These are phyloP conservation scores for Tricholaema leucomelas DNA, from an alignment of 2,113 vertebrate species.

Conservation along the genomic window DNA sequence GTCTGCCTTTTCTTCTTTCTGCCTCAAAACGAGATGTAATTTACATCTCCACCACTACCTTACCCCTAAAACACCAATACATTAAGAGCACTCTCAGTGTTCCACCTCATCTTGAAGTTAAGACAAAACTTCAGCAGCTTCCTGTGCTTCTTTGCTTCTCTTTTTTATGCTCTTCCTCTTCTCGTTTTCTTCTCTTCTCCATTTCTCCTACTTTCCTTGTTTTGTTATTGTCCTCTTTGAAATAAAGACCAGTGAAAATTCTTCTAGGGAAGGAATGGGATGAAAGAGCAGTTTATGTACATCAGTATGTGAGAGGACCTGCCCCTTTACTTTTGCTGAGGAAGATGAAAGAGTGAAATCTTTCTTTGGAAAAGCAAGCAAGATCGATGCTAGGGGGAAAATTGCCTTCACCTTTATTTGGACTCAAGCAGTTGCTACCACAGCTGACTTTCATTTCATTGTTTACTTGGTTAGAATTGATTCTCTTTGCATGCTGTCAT, in stretches of 20 bases:
- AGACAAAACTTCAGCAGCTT: no score
- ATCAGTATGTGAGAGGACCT: rapidly evolving
- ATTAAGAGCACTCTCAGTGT: not conserved
- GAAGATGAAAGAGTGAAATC: not conserved
- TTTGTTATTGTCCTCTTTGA: not conserved
- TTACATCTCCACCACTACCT: not conserved
- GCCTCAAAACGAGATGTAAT: not conserved
- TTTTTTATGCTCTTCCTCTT: no score
- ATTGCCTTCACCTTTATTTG: not conserved
- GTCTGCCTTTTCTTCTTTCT: not conserved
- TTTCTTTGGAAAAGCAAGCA: not conserved
- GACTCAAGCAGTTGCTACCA: not conserved
- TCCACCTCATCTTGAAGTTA: no score
- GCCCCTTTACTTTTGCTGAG: not conserved
- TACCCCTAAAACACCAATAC: not conserved
- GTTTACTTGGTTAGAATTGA: not conserved
- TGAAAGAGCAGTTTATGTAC: not conserved
- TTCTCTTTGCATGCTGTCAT: not conserved
- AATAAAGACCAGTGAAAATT: not conserved
- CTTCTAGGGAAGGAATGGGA: not conserved
- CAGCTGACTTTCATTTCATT: not conserved
- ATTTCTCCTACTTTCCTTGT: not conserved
- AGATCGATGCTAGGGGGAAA: not conserved
- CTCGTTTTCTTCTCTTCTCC: no score
- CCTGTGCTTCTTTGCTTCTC: no score